Percentiles rank a stretch among this genome's conserved stretches.
These are phyloP conservation scores for Holothuria leucospilota DNA, from an alignment of 53 echinoderm and acorn worm species.

Conservation along the genomic window DNA sequence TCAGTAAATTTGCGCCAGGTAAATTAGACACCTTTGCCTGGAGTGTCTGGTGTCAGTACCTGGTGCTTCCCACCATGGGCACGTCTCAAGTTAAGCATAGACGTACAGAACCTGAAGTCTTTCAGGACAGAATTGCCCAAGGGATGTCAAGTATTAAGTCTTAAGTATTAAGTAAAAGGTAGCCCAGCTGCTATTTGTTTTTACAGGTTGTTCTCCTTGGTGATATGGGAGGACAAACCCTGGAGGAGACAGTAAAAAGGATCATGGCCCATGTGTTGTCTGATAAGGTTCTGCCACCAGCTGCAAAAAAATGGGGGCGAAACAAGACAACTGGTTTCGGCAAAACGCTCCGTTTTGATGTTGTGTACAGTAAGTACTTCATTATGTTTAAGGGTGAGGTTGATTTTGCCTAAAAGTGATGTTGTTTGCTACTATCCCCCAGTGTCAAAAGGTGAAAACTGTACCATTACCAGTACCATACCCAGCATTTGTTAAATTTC, in stretches of 20 bases:
- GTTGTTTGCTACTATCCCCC: too few relatives aligned
- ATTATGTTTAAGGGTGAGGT: not conserved
- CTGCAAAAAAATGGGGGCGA: not conserved
- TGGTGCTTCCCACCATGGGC: not conserved
- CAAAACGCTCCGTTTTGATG: conserved; percentile 5
- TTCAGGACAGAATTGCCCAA: not conserved
- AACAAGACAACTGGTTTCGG: conserved; percentile 6
- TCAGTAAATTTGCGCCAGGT: too few relatives aligned
- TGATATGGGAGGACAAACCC: conserved; percentile 19
- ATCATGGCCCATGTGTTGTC: conserved; percentile 15
- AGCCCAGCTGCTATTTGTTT: not conserved
- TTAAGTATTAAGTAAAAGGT: not conserved
- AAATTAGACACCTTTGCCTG: too few relatives aligned
- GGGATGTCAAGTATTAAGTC: not conserved
- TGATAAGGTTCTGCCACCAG: conserved; percentile 1
- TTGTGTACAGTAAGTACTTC: conserved; percentile 24
- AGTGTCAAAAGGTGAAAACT: not conserved
- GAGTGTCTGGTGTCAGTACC: not conserved
- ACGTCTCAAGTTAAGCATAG: not conserved
- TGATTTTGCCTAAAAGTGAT: too few relatives aligned
- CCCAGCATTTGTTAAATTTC: not conserved
- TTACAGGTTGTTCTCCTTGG: conserved; percentile 17
- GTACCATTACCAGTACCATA: not conserved
- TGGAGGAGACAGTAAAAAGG: conserved; percentile 26
- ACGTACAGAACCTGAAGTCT: conserved; percentile 10